Base-by-base conservation (phyloP, 2,888 invertebrate species). In the Aleiodes leptofemur region DNA sequence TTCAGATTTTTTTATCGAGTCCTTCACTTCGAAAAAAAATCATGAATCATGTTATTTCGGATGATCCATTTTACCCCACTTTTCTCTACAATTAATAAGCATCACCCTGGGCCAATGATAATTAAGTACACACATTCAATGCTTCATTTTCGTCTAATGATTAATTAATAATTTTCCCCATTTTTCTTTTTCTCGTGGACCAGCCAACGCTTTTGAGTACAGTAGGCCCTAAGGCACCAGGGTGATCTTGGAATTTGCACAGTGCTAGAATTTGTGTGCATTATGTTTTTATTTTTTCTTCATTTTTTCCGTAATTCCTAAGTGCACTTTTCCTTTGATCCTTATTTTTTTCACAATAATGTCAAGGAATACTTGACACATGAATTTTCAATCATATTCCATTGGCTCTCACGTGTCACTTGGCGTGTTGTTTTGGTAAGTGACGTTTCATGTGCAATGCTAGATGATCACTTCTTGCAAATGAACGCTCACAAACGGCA, bases 361-460 rank as follows among this genome's bases (percentile, higher is more conserved):
- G 31, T 50, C 14, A 31, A 51, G 51, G 50, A 34, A 14, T 51
- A 51, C 50, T 68, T 29, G 34, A n/a, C 13, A 14, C 31, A 51
- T 51, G n/a, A 50, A 68, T 68, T 48, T 23, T 48, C 11, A 29
- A 16, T 23, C 13, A 64, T 48, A 13, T 71, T 43, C 7, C 31
- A 59, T 14, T 14, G 14, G 11, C 51, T 38, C 61, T 4, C 31
- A 43, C 51, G 29, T 71, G 68, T 92, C 92, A 94, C 92, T 94
- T 95, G 83, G 93, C 91, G 79, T 88, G 87, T 81, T 94, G 93
- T 92, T 98, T 98, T 83, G 98, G 98, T 88, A 97, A 92, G 91
- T 98, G 98, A 83, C 98, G 92, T 91, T 98, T 98, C 97, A 97
- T 97, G 91, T 98, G 98, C 83, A 98, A 91, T 72, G 98, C 98